These are phyloP conservation scores for Sebastes hopkinsi DNA, from an alignment of 2,797 vertebrate genomes.

Conservation along the genomic window DNA sequence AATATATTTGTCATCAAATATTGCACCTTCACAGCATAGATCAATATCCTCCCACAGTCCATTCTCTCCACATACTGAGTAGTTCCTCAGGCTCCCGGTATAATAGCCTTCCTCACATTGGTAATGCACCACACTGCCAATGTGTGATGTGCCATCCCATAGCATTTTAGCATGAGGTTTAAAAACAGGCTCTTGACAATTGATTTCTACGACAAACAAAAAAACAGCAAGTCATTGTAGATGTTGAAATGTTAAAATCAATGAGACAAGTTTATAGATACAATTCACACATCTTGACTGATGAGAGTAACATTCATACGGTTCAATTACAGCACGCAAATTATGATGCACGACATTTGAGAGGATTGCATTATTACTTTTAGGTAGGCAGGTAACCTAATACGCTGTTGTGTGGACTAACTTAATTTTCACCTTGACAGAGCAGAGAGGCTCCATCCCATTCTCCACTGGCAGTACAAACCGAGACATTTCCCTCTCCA, in stretches of 20 bases:
- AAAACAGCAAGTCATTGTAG: slow-evolving; percentile 31
- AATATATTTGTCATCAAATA: not conserved
- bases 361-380: not conserved
- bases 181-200: slow-evolving; percentile 78
- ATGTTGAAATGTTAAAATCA: not conserved
- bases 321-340: not conserved
- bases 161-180: slow-evolving; percentile 75
- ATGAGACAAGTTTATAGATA: not conserved
- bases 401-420: not conserved
- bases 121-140: slow-evolving; percentile 80
- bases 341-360: not conserved
- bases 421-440: slow-evolving; percentile 69
- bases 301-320: not conserved
- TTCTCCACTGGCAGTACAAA: slow-evolving; percentile 68
- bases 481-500: slow-evolving; percentile 57
- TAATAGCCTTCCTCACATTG: slow-evolving; percentile 83
- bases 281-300: not conserved
- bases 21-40: slow-evolving; percentile 81
- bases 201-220: slow-evolving; percentile 82
- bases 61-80: slow-evolving; percentile 65
- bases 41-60: slow-evolving; percentile 74
- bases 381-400: not conserved
- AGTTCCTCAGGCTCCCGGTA: slow-evolving; percentile 50
- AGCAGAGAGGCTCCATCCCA: slow-evolving; percentile 66
- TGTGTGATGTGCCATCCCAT: slow-evolving; percentile 75